phyloP scores from a whole-genome alignment of 2,888 invertebrate species.

The Leptopterna dolabrata region DNA sequence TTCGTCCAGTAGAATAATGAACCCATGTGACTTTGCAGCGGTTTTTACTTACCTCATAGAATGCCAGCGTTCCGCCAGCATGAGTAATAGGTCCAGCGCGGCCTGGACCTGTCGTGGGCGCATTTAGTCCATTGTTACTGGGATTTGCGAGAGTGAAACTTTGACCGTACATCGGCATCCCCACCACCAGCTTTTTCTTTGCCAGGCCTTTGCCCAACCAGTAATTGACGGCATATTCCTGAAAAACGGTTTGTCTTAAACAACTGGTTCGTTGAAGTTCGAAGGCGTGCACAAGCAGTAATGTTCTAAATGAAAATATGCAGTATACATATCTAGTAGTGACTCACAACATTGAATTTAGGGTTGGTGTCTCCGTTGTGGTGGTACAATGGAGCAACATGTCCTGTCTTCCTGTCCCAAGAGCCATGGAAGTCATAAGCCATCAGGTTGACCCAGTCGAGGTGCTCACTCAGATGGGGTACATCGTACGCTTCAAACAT shows the following conservation, averaged over 20 bases:
- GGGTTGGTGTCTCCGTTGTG: slow-evolving; percentile 74
- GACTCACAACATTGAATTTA: slow-evolving; percentile 77
- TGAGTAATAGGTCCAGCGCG: slow-evolving; percentile 85
- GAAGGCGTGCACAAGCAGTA: no score
- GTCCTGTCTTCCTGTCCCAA: slow-evolving; percentile 79
- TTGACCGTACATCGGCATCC: slow-evolving; percentile 90
- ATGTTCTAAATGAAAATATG: no score
- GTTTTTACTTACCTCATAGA: slow-evolving; percentile 77
- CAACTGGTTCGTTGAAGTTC: no score
- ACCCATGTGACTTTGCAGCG: no score
- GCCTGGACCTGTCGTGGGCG: slow-evolving; percentile 80
- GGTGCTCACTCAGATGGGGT: slow-evolving; percentile 73
- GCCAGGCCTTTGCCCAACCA: slow-evolving; percentile 90
- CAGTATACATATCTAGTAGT: not conserved
- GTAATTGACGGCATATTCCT: slow-evolving; percentile 89
- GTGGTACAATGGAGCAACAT: slow-evolving; percentile 79
- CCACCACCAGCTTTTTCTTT: slow-evolving; percentile 84
- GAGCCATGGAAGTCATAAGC: slow-evolving; percentile 85
- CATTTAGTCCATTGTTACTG: slow-evolving; percentile 76
- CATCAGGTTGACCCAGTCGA: slow-evolving; percentile 86
- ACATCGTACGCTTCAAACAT: slow-evolving; percentile 73
- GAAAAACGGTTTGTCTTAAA: slow-evolving; percentile 59
- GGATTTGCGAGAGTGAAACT: slow-evolving; percentile 76
- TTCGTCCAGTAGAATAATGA: no score
- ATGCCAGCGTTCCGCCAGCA: slow-evolving; percentile 87